Evolutionary conservation across 2,797 vertebrate species (phyloP).

Genomic region (Pristis pectinata): DNA sequence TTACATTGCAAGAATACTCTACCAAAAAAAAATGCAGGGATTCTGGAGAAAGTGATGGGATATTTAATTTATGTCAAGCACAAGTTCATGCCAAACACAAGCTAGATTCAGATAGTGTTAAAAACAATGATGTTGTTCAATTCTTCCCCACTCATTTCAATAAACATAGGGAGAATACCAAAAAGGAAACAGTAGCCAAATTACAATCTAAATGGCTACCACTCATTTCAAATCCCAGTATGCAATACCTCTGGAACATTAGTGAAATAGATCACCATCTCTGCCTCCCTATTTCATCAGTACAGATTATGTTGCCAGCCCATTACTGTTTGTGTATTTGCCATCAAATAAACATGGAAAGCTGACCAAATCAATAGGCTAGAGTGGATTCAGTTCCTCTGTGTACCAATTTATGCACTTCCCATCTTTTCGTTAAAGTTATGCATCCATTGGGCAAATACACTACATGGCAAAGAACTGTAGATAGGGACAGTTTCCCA

Average conservation of each 20-base stretch:
- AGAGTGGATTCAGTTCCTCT: background rate
- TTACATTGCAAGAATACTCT: background rate
- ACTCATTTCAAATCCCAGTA: background rate
- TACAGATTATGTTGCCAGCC: background rate
- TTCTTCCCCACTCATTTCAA: background rate
- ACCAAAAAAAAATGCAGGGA: background rate
- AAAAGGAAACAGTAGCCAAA: background rate
- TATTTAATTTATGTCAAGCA: background rate
- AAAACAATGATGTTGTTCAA: background rate
- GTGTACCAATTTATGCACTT: background rate
- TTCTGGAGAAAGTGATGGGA: background rate
- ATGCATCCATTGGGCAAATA: background rate
- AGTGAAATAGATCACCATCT: background rate
- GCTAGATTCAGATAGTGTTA: background rate
- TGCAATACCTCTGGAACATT: background rate
- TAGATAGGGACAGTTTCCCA: background rate
- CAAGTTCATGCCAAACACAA: background rate
- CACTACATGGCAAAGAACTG: background rate
- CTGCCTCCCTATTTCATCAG: background rate
- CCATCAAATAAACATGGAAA: background rate
- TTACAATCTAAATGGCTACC: background rate
- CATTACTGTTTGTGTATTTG: background rate
- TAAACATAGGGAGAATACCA: background rate
- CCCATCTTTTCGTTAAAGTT: background rate
- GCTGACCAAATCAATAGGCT: background rate